These are phyloP conservation scores for Emydocephalus ijimae DNA, from an alignment of 2,113 vertebrate species.

Conservation along the genomic window DNA sequence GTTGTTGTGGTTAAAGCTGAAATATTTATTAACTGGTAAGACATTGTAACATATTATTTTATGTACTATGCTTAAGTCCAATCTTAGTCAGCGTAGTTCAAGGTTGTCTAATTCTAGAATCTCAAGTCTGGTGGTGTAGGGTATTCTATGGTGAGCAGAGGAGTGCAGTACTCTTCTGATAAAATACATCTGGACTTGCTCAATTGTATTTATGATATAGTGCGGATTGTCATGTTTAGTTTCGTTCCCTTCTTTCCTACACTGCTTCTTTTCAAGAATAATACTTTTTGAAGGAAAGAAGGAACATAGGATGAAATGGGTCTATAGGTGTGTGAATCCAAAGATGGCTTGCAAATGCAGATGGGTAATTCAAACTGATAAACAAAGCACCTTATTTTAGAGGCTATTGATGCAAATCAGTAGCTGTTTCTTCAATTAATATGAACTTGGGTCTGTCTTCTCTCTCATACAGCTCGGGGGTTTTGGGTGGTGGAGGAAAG, in stretches of 20 bases:
- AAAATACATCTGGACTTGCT: no score
- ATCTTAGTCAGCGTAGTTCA: no score
- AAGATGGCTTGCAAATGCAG: neutral
- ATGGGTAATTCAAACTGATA: neutral
- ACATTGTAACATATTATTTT: no score
- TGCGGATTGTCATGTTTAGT: neutral
- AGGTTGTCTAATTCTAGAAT: no score
- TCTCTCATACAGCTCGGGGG: neutral
- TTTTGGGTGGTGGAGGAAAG: neutral
- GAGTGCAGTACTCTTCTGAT: no score
- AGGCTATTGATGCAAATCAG: neutral
- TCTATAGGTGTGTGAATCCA: neutral
- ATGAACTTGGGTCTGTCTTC: neutral
- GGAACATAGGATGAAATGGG: neutral
- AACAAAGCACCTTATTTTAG: neutral
- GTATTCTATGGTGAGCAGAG: no score
- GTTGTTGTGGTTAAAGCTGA: no score
- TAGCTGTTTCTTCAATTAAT: neutral
- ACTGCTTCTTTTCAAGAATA: neutral
- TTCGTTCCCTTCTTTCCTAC: neutral
- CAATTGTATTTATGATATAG: no score
- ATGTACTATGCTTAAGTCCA: no score
- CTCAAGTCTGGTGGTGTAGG: no score
- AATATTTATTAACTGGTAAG: no score
- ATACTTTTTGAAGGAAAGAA: neutral